Base-by-base conservation (phyloP, 2,113 vertebrate genomes). In the Channa maculata region DNA sequence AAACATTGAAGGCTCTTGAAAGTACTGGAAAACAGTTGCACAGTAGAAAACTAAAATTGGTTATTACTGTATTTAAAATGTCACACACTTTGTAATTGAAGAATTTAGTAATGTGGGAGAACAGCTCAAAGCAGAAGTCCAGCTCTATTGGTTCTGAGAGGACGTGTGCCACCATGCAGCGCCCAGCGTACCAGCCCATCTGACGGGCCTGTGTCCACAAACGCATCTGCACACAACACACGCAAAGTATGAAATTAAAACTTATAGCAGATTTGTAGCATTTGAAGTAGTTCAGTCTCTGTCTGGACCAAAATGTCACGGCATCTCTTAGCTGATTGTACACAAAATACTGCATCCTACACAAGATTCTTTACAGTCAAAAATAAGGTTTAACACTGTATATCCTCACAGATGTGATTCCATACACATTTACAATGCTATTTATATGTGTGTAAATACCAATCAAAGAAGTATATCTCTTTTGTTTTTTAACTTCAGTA, bases 61-160 rank as follows among this genome's bases (percentile, higher is more conserved):
- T 77, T 71, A 54, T 52, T 13, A 13, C 49, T 81, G 24, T 24
- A 24, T 24, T 24, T 24, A 24, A 24, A 24, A 24, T 4, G 55
- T 14, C 24, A 50, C 2, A 80, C 80, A 98, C 98, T 96, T 99
- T 99, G 84, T 97, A 97, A 92, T 95, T 98, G 90, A 99, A 99
- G 92, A 99, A 99, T 73, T 94, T 98, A 8, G 98, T 99, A 5
- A 98, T 92, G 8, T 99, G 98, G 48, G 98, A 95, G 88, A 99
- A 99, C 3, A 99, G 95, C 79, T 99, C 98, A 36, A 99, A 99
- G 94, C 97, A 96, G 94, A 99, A 99, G 85, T 99, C 98, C 92
- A 96, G 88, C 13, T 99, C 97, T 11, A 95, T 78, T 0, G 91
- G 15, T 36, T 97, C 92, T 3, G 94, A 94, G 10, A 69, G 75